A percentile compares a stretch with the other conserved stretches of the same genome.
These are phyloP conservation scores for Nyctibius grandis DNA, from an alignment of 2,797 vertebrate genomes.

Conservation along the genomic window DNA sequence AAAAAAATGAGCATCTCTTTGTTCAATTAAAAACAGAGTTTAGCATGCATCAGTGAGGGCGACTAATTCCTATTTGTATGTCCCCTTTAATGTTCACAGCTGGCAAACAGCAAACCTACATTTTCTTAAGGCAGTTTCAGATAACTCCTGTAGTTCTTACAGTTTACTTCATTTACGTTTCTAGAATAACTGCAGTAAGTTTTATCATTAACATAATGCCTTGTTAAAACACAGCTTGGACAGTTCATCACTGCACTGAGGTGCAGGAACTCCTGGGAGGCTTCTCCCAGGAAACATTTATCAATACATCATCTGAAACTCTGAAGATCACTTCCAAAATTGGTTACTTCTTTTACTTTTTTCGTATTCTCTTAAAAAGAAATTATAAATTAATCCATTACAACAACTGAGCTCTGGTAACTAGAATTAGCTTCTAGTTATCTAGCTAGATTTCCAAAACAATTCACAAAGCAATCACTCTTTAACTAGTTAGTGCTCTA, in stretches of 20 bases:
- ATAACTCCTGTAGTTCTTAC: not conserved
- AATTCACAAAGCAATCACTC: not conserved
- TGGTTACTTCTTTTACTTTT: not conserved
- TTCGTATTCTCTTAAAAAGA: not conserved
- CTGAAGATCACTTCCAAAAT: not conserved
- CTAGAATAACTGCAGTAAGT: not conserved
- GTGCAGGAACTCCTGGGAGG: not conserved
- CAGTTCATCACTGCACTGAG: not conserved
- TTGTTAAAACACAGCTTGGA: not conserved
- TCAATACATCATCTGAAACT: not conserved
- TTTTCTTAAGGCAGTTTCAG: not conserved
- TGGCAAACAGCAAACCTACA: not conserved
- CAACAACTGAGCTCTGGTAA: not conserved
- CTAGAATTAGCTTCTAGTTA: not conserved
- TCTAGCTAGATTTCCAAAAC: not conserved
- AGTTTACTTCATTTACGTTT: not conserved
- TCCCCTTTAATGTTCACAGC: not conserved
- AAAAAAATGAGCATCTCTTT: not conserved
- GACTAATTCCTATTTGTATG: not conserved
- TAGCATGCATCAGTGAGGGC: not conserved
- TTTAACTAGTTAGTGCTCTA: not conserved
- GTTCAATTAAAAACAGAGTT: conserved; percentile 30
- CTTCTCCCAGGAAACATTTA: not conserved
- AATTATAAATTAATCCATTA: not conserved
- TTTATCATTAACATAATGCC: not conserved